phyloP scores from a whole-genome alignment of 2,797 vertebrate species.

The Melanotaenia parkinsoni region DNA sequence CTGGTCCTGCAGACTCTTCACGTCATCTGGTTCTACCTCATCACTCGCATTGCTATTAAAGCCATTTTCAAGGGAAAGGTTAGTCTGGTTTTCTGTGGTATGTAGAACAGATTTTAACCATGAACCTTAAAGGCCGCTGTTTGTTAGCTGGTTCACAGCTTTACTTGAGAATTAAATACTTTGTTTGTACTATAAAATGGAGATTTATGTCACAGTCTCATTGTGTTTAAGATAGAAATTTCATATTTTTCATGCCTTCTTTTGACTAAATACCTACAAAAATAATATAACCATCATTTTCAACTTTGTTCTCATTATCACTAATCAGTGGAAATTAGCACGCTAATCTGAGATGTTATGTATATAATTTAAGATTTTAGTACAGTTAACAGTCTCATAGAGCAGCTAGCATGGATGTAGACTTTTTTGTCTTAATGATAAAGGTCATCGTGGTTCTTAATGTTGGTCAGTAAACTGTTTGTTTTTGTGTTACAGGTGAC shows the following conservation, averaged over 20 bases:
- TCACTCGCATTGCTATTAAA: constrained; percentile 91
- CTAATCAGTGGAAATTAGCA: background rate
- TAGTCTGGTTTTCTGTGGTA: constrained; percentile 38
- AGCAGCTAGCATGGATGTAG: background rate
- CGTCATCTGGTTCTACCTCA: constrained; percentile 96
- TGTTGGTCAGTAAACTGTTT: background rate
- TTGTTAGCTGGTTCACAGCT: too few relatives aligned
- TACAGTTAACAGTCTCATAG: background rate
- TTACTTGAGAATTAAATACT: background rate
- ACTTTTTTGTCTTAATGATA: background rate
- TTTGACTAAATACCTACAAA: background rate
- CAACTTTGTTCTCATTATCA: background rate
- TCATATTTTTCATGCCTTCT: background rate
- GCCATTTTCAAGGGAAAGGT: constrained; percentile 96
- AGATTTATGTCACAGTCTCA: background rate
- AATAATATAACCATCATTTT: background rate
- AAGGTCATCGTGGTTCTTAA: background rate
- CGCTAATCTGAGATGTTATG: background rate
- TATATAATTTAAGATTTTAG: background rate
- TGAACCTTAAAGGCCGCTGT: too few relatives aligned
- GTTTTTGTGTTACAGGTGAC: constrained; percentile 82
- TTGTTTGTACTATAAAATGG: background rate
- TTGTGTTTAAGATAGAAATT: background rate
- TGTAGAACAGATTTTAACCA: background rate
- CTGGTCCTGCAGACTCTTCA: constrained; percentile 90